Base-by-base conservation (phyloP, 2,797 vertebrate species). In the Acrossocheilus wenchowensis region DNA sequence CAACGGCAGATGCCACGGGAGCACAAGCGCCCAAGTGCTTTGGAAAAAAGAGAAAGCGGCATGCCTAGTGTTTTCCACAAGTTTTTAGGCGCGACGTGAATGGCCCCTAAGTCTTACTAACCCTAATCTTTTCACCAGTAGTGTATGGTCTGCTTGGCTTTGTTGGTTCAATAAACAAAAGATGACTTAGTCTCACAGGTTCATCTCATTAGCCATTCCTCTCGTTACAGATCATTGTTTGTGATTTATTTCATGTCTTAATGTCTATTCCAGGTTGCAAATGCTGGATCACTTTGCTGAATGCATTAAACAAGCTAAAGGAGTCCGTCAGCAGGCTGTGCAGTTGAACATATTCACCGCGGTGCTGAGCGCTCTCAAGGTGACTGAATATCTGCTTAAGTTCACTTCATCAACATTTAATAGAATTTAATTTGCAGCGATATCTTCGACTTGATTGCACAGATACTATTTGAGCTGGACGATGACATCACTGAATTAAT, bases 251-350 rank as follows among this genome's bases (percentile, higher is more conserved):
- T 52, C 3, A 52, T 75, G 2, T 41, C 9, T 10, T 62, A 41
- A 45, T 88, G 7, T 89, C 1, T 87, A 21, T 85, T 93, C 64
- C 86, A 99, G 98, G 89, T 94, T 99, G 82, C 98, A 99, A 91
- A 99, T 99, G 98, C 94, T 99, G 88, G 98, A 99, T 94, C 98
- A 99, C 93, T 99, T 99, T 95, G 98, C 98, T 14, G 98, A 99
- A 92, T 99, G 98, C 90, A 97, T 99, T 88, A 99, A 99, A 91
- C 98, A 99, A 93, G 98, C 98, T 62, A 99, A 99, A 94, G 98
- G 98, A 78, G 96, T 99, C 90, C 96, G 98, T 68, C 98, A 99
- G 92, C 98, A 99, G 93, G 97, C 98, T 2, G 98, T 99, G 79
- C 98, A 99, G 89, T 96, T 99, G 60, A 99, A 99, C 93, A 99